Conservation (phyloP, 2,113 vertebrate genomes). For the Nesospiza acunhae region DNA sequence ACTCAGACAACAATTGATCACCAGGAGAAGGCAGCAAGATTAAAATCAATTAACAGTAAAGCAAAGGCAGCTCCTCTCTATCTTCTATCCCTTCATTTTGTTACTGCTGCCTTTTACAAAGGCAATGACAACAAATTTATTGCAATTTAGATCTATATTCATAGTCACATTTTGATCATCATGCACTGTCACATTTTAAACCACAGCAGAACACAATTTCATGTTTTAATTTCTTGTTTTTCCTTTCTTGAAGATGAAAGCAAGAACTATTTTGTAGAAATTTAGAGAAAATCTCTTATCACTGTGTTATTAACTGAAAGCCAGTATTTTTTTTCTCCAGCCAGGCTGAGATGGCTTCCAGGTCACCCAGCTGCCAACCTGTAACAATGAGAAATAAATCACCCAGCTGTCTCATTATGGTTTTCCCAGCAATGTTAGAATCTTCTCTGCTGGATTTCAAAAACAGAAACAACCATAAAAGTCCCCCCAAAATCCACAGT, state of each 20-base stretch:
- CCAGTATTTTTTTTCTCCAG: not conserved
- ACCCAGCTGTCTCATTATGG: not conserved
- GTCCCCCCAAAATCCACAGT: not conserved
- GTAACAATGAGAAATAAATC: conserved; percentile 1
- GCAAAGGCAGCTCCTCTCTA: not conserved
- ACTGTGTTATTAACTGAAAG: not conserved
- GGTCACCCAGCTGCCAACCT: not conserved
- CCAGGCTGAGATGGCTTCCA: not conserved
- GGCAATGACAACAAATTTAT: not conserved
- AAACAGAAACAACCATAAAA: not conserved
- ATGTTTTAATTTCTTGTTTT: not conserved
- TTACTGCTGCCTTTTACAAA: not conserved
- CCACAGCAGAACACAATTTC: not conserved
- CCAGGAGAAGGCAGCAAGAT: not conserved
- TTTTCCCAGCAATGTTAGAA: not conserved
- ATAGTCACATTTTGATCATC: not conserved
- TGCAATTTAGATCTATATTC: not conserved
- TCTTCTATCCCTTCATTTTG: not conserved
- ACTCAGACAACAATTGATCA: not conserved
- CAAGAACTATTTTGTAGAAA: not conserved
- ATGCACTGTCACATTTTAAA: not conserved
- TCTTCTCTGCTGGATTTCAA: not conserved
- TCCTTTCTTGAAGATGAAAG: not conserved
- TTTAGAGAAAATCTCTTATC: not conserved
- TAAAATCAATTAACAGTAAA: conserved; percentile 11